A percentile compares a stretch with the other conserved stretches of the same genome.
phyloP scores from a whole-genome alignment of 1,140 invertebrate genomes.

The Pectinophora gossypiella region DNA sequence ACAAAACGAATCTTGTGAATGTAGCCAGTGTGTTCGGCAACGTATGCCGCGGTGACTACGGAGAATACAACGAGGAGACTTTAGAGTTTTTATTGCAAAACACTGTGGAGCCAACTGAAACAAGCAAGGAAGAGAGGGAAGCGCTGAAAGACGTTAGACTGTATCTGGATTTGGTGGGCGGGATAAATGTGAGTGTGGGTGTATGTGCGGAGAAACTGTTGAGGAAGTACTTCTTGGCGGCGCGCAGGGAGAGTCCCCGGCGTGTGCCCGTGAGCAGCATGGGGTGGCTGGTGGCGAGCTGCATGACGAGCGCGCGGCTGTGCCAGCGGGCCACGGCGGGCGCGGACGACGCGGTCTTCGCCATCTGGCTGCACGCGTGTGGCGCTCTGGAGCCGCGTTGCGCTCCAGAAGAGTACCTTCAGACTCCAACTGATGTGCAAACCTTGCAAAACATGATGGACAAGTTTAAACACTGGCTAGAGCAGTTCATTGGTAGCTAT shows the following conservation, averaged over 20 bases:
- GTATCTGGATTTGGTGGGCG: slow-evolving; percentile 50
- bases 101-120: slow-evolving; percentile 25
- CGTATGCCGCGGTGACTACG: slow-evolving; percentile 47
- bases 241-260: slow-evolving; percentile 43
- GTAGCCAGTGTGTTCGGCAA: slow-evolving; percentile 51
- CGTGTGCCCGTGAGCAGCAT: slow-evolving; percentile 43
- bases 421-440: slow-evolving; percentile 43
- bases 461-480: slow-evolving; percentile 51
- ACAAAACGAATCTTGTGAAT: slow-evolving; percentile 46
- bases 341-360: slow-evolving; percentile 52
- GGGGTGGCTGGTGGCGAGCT: slow-evolving; percentile 34
- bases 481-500: slow-evolving; percentile 41
- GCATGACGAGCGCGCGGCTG: slow-evolving; percentile 46
- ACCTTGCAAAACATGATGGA: slow-evolving; percentile 38
- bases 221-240: slow-evolving; percentile 51
- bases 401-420: slow-evolving; percentile 52
- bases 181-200: slow-evolving; percentile 38
- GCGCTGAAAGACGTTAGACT: slow-evolving; percentile 37
- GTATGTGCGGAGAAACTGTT: slow-evolving; percentile 35
- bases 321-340: slow-evolving; percentile 46
- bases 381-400: slow-evolving; percentile 48
- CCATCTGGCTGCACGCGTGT: slow-evolving; percentile 59
- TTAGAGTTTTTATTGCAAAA: slow-evolving; percentile 37
- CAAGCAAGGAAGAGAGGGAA: slow-evolving; percentile 31
- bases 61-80: slow-evolving; percentile 45